A percentile compares a stretch with the other conserved stretches of the same genome.
phyloP scores from a whole-genome alignment of 2,888 invertebrate genomes.

The Lasioglossum morio region DNA sequence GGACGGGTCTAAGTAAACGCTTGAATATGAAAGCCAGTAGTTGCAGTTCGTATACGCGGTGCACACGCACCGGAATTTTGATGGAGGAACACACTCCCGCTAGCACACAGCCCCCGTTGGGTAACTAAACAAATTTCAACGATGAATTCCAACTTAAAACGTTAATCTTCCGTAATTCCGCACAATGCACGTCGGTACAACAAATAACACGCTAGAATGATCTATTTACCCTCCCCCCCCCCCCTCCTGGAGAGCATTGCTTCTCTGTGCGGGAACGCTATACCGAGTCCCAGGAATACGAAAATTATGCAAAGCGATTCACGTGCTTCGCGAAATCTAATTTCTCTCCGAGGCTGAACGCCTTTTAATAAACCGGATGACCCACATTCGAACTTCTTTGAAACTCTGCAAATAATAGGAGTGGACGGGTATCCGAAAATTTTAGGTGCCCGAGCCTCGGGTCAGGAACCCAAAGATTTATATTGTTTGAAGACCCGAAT shows the following conservation, averaged over 20 bases:
- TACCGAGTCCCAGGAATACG: slow-evolving; percentile 2
- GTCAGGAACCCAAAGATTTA: too few relatives aligned
- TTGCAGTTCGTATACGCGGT: slow-evolving; percentile 58
- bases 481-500: too few relatives aligned
- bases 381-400: background rate
- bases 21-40: slow-evolving; percentile 61
- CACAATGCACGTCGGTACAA: background rate
- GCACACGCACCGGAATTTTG: slow-evolving; percentile 71
- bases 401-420: background rate
- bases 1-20: slow-evolving; percentile 50
- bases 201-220: background rate
- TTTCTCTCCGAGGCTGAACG: background rate
- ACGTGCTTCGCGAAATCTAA: background rate
- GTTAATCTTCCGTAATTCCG: background rate
- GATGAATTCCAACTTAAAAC: slow-evolving; percentile 19
- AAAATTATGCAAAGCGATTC: slow-evolving; percentile 10
- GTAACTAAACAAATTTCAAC: slow-evolving; percentile 38
- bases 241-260: background rate
- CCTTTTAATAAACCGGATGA: background rate
- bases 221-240: background rate
- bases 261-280: background rate
- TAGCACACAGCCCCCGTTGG: slow-evolving; percentile 44
- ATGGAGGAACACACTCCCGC: slow-evolving; percentile 69
- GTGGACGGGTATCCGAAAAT: too few relatives aligned
- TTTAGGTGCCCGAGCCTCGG: too few relatives aligned